These are phyloP conservation scores for Serripes groenlandicus DNA, from an alignment of 2,888 invertebrate species.

Conservation along the genomic window DNA sequence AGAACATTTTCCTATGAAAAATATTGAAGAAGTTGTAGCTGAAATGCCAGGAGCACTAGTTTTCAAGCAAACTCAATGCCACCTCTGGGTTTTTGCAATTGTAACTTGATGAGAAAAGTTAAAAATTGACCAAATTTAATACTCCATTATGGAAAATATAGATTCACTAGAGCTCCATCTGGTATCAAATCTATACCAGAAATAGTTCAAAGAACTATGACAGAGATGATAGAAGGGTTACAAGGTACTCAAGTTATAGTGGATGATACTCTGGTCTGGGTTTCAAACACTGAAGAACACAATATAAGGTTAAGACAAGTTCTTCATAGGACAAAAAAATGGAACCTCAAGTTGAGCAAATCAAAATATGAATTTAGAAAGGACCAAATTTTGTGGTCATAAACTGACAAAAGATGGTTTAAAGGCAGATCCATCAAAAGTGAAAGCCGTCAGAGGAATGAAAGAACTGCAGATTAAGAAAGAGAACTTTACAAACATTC, in stretches of 20 bases:
- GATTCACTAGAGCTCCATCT: constrained; percentile 46
- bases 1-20: constrained; percentile 60
- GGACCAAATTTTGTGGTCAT: constrained; percentile 29
- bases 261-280: constrained; percentile 41
- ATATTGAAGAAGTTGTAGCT: constrained; percentile 58
- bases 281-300: constrained; percentile 13
- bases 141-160: constrained; percentile 42
- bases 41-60: constrained; percentile 45
- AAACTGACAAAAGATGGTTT: constrained; percentile 19
- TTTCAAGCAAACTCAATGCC: constrained; percentile 48
- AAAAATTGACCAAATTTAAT: constrained; percentile 45
- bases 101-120: constrained; percentile 32
- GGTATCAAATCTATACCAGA: constrained; percentile 51
- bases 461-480: constrained; percentile 15
- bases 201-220: constrained; percentile 46
- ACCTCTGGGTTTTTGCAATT: constrained; percentile 48
- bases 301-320: constrained; percentile 27
- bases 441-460: constrained; percentile 37
- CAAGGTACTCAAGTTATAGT: constrained; percentile 35
- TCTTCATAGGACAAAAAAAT: constrained; percentile 18
- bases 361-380: constrained; percentile 31
- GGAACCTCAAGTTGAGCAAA: constrained; percentile 27
- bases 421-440: constrained; percentile 27
- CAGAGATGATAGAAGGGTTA: constrained; percentile 45
- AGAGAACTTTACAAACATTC: constrained; percentile 23